Conservation (phyloP, 2,113 vertebrate genomes). For the Panurus biarmicus region DNA sequence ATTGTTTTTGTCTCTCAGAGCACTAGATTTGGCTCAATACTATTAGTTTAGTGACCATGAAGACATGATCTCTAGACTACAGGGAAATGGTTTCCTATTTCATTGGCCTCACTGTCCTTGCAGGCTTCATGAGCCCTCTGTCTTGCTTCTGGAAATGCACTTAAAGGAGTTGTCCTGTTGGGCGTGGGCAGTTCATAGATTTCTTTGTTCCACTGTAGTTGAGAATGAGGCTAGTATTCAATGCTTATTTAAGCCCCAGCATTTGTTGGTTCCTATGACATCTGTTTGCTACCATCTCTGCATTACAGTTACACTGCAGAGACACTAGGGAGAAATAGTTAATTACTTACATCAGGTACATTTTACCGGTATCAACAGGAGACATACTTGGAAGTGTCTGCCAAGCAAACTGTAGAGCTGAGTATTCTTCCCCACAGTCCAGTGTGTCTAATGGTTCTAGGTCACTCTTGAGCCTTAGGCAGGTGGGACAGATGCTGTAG, state of each 20-base stretch:
- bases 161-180: not conserved
- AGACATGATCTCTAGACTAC: not conserved
- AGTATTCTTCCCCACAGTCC: not conserved
- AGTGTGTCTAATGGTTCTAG: not conserved
- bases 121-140: not conserved
- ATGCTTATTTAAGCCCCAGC: not conserved
- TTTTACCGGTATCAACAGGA: constrained; percentile 44
- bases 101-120: not conserved
- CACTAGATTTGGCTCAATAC: not conserved
- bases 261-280: not conserved
- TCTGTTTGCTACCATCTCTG: constrained; percentile 3
- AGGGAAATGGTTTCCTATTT: not conserved
- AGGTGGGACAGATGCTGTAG: not conserved
- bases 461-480: not conserved
- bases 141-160: not conserved
- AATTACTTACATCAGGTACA: constrained; percentile 29
- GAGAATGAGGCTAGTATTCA: not conserved
- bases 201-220: not conserved
- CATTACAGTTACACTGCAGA: not conserved
- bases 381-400: constrained; percentile 20
- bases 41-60: not conserved
- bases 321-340: constrained; percentile 31
- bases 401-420: constrained; percentile 12
- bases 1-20: not conserved
- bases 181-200: not conserved